Evolutionary conservation across 2,113 vertebrate genomes (phyloP).

Genomic region (Oxygymnocypris stewartii): DNA sequence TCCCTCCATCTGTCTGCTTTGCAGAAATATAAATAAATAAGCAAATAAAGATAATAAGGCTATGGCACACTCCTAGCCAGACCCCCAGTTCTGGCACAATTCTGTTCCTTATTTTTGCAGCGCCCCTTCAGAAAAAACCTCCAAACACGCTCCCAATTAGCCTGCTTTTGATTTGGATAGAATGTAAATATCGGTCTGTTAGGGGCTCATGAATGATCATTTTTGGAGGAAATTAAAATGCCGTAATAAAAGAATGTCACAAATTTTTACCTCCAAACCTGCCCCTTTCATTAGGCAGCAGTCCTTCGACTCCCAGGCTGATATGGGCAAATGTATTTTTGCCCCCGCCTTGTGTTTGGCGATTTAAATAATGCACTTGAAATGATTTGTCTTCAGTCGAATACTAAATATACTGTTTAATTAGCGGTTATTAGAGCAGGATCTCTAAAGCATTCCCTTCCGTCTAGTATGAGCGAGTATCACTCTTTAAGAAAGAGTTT

Average conservation of each 20-base stretch:
- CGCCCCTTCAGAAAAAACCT: conserved; percentile 24
- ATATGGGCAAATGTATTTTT: not conserved
- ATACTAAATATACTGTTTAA: conserved; percentile 15
- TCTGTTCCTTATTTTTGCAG: conserved; percentile 41
- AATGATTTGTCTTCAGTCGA: not conserved
- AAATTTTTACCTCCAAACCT: conserved; percentile 16
- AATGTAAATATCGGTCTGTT: not conserved
- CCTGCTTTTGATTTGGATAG: conserved; percentile 12
- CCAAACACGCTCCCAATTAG: conserved; percentile 34
- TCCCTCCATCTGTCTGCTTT: conserved; percentile 59
- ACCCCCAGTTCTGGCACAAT: conserved; percentile 50
- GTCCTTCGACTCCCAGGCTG: not conserved
- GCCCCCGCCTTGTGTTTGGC: not conserved
- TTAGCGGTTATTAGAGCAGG: conserved; percentile 20
- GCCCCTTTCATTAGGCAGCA: not conserved
- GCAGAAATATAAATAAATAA: conserved; percentile 59
- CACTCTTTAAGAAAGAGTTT: conserved; percentile 30
- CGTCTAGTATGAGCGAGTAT: not conserved
- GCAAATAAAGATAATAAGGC: conserved; percentile 51
- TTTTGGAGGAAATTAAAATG: conserved; percentile 11
- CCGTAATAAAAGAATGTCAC: not conserved
- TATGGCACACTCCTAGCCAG: conserved; percentile 46
- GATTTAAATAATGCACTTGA: conserved; percentile 5
- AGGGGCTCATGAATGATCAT: not conserved
- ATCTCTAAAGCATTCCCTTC: not conserved